Evolutionary conservation across 2,797 vertebrate genomes (phyloP).

Genomic region (Corythornis leucogaster): DNA sequence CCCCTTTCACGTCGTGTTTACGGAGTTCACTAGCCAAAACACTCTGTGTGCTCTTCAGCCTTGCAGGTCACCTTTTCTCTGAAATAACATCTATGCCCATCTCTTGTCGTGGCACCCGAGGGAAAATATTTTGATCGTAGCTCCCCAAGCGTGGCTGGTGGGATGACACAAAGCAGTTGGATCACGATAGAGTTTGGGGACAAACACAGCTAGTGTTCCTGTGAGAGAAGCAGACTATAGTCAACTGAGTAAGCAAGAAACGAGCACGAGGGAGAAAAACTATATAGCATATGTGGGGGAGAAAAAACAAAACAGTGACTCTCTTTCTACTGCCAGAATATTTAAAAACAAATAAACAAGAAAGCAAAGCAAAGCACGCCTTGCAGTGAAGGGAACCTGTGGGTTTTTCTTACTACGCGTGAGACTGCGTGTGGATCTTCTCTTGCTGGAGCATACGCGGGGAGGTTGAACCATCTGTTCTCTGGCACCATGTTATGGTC

Average conservation of each 20-base stretch:
- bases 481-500: rapidly evolving
- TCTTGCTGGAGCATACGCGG: rapidly evolving
- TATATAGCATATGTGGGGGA: slow-evolving; percentile 66
- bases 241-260: slow-evolving; percentile 70
- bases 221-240: slow-evolving; percentile 57
- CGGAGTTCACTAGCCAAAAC: slow-evolving; percentile 45
- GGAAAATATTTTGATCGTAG: slow-evolving; percentile 34
- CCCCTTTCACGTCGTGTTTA: slow-evolving; percentile 12
- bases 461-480: background rate
- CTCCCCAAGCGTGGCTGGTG: slow-evolving; percentile 28
- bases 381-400: slow-evolving; percentile 30
- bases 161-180: slow-evolving; percentile 67
- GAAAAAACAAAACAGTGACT: slow-evolving; percentile 69
- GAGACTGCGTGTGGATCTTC: background rate
- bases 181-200: slow-evolving; percentile 56
- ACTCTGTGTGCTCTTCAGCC: slow-evolving; percentile 11
- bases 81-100: background rate
- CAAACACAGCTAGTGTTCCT: slow-evolving; percentile 63
- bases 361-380: slow-evolving; percentile 14
- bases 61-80: slow-evolving; percentile 36
- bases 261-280: slow-evolving; percentile 38
- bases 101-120: background rate
- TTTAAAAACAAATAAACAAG: slow-evolving; percentile 72
- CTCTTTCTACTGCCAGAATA: slow-evolving; percentile 64
- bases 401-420: background rate